A percentile compares a stretch with the other conserved stretches of the same genome.
Evolutionary conservation across 2,797 vertebrate genomes (phyloP).

Genomic region (Podargus strigoides): DNA sequence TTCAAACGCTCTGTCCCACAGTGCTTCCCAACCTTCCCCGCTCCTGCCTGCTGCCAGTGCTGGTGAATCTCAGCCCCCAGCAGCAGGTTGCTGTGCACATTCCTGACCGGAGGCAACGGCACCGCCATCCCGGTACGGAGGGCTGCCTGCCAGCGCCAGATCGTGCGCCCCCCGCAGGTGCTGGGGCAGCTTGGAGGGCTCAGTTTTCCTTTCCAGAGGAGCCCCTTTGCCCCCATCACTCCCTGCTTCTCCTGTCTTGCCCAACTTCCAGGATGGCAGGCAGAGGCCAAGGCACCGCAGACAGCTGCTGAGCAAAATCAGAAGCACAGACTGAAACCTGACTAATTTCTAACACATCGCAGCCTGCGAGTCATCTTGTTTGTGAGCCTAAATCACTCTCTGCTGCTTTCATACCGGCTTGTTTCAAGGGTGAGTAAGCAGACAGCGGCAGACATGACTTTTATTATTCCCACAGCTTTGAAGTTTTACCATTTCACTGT

Average conservation of each 20-base stretch:
- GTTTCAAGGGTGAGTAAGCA: constrained; percentile 42
- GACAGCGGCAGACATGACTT: constrained; percentile 9
- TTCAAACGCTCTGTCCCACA: fast-evolving
- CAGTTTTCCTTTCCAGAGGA: neutral
- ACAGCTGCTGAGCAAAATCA: neutral
- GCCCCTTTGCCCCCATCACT: neutral
- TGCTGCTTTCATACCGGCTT: neutral
- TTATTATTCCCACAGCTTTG: constrained; percentile 22
- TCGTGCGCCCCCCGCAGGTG: fast-evolving
- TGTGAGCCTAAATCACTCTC: neutral
- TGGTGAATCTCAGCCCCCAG: too few species aligned
- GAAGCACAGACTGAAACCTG: neutral
- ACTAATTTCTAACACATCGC: constrained; percentile 24
- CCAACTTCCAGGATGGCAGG: neutral
- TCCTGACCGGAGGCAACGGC: neutral
- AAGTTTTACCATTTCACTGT: neutral
- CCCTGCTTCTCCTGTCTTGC: neutral
- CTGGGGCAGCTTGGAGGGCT: neutral
- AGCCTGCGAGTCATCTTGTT: neutral
- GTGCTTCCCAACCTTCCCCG: neutral
- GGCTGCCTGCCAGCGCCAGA: fast-evolving
- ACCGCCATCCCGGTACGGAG: fast-evolving
- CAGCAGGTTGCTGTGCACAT: neutral
- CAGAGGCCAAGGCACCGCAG: neutral
- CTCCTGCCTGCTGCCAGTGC: too few species aligned